Evolutionary conservation across 2,113 vertebrate genomes (phyloP).

Genomic region (Cyprinodon tularosa): DNA sequence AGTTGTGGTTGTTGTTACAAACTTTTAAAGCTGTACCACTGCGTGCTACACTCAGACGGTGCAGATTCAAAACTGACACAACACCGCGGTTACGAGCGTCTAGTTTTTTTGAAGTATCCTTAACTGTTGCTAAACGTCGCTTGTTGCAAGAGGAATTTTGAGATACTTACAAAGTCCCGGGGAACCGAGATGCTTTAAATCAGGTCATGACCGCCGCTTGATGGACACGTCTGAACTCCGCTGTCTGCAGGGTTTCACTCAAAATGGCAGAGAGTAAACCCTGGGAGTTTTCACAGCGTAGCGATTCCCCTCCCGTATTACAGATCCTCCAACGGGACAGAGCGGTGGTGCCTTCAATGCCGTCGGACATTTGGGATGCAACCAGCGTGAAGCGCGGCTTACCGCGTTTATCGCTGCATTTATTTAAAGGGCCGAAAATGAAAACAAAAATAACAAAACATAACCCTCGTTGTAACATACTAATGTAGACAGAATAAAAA

Average conservation of each 20-base stretch:
- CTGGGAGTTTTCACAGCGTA: conserved; percentile 53
- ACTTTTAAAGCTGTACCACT: conserved; percentile 26
- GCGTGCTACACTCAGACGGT: conserved; percentile 4
- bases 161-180: conserved; percentile 43
- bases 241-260: conserved; percentile 60
- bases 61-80: conserved; percentile 10
- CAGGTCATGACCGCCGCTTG: conserved; percentile 54
- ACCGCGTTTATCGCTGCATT: no score
- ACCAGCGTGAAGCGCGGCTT: not conserved
- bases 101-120: conserved; percentile 2
- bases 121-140: not conserved
- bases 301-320: conserved; percentile 58
- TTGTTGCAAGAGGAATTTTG: not conserved
- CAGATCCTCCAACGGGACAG: conserved; percentile 57
- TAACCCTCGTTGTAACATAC: no score
- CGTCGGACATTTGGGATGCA: conserved; percentile 24
- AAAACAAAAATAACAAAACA: not conserved
- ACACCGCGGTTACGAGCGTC: conserved; percentile 1
- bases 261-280: conserved; percentile 83
- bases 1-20: conserved; percentile 42
- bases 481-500: no score
- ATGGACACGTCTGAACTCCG: conserved; percentile 33
- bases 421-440: no score
- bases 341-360: conserved; percentile 39
- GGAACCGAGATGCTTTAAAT: not conserved